Percentiles rank a stretch among this genome's conserved stretches.
These are phyloP conservation scores for Diplodus sargus DNA, from an alignment of 2,797 vertebrate genomes.

Conservation along the genomic window DNA sequence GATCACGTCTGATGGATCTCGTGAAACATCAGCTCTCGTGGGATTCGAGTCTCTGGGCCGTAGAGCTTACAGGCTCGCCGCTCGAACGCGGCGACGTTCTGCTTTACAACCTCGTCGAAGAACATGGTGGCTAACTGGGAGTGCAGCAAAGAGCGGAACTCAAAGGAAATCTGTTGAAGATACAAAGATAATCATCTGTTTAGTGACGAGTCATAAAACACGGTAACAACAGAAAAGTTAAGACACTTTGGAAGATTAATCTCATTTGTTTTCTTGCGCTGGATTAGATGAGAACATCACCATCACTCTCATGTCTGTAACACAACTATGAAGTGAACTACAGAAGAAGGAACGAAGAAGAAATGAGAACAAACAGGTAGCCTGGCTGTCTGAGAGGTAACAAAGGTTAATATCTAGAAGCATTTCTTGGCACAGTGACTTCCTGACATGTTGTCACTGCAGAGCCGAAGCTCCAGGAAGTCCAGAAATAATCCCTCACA, in stretches of 20 bases:
- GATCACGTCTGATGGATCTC: constrained; percentile 94
- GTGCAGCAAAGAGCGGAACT: constrained; percentile 96
- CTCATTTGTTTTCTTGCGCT: background rate
- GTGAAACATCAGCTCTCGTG: constrained; percentile 95
- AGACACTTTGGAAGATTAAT: background rate
- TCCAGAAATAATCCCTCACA: background rate
- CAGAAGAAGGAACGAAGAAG: background rate
- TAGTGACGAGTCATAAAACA: background rate
- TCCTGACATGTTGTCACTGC: background rate
- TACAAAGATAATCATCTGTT: background rate
- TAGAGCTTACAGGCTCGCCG: constrained; percentile 89
- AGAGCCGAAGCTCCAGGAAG: background rate
- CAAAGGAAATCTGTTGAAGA: constrained; percentile 92
- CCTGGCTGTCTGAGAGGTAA: background rate
- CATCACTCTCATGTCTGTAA: background rate
- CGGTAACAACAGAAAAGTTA: background rate
- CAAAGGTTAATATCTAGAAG: background rate
- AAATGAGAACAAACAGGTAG: background rate
- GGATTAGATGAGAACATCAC: background rate
- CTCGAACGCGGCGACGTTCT: constrained; percentile 95
- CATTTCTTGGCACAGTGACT: too few relatives aligned
- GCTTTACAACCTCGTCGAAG: constrained; percentile 97
- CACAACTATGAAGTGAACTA: background rate
- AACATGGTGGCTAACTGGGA: constrained; percentile 95
- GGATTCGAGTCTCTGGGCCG: constrained; percentile 93